These are phyloP conservation scores for Podotricha telesiphe DNA, from an alignment of 2,888 invertebrate species.

Conservation along the genomic window DNA sequence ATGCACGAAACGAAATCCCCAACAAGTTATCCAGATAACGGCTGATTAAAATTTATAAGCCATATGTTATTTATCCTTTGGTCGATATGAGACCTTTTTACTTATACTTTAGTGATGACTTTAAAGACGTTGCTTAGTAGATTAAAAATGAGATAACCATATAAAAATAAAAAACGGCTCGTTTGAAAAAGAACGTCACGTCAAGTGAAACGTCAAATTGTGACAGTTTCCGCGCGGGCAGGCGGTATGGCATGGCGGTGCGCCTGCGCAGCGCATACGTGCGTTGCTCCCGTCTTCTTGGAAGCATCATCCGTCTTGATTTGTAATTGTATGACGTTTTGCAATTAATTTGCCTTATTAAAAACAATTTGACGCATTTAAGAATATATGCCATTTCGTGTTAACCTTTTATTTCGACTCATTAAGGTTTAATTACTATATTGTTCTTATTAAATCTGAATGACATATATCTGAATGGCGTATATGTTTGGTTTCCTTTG, in stretches of 20 bases:
- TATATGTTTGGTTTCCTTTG: no score
- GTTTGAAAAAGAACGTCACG: slow-evolving; percentile 80
- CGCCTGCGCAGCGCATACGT: slow-evolving; percentile 44
- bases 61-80: slow-evolving; percentile 51
- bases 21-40: slow-evolving; percentile 78
- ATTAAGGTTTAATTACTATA: slow-evolving; percentile 1
- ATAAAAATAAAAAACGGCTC: slow-evolving; percentile 76
- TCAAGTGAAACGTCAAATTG: slow-evolving; percentile 82
- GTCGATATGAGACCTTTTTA: slow-evolving; percentile 64
- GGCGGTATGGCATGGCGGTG: slow-evolving; percentile 47
- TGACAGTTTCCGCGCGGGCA: slow-evolving; percentile 83
- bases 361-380: slow-evolving; percentile 44
- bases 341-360: slow-evolving; percentile 54
- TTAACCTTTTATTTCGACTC: slow-evolving; percentile 22
- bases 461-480: background rate
- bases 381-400: slow-evolving; percentile 24
- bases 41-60: slow-evolving; percentile 72
- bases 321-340: slow-evolving; percentile 53
- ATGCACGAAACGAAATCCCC: slow-evolving; percentile 74
- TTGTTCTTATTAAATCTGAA: background rate
- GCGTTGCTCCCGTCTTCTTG: slow-evolving; percentile 72
- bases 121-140: slow-evolving; percentile 59
- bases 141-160: slow-evolving; percentile 73
- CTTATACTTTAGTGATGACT: slow-evolving; percentile 51
- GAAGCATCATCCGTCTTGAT: slow-evolving; percentile 63